Evolutionary conservation across 2,113 vertebrate genomes (phyloP), one percentile per base, ranked within the genome.

Genomic region (Excalfactoria chinensis): DNA sequence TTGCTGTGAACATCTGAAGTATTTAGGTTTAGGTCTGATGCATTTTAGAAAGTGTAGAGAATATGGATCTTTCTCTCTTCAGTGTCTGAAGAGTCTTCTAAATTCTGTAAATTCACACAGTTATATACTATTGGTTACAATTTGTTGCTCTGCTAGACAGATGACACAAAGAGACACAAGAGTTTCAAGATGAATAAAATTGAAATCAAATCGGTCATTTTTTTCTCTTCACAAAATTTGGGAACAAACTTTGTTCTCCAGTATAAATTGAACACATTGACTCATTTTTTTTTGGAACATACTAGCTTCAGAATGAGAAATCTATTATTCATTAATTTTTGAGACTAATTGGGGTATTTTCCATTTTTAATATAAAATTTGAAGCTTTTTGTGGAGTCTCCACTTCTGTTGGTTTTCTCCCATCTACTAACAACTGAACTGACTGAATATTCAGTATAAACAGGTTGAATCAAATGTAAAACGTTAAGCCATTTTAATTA

Each of bases 401-500:
- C 6, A 32, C 7, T 71, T 71, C 20, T 8, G 26, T 7, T 81
- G 26, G 13, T 58, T 70, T 28, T 64, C 21, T 78, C 11, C 58
- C 59, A 68, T 62, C 79, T 69, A 51, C 13, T 44, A 49, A 32
- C 82, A 96, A 70, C 21, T 49, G 25, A 86, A 6, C 53, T 49
- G 41, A 70, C 53, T 84, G 14, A 95, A 6, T 76, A 23, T 41
- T 82, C 9, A 16, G 22, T 40, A 79, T 44, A 72, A 93, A 82
- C 37, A 82, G 1, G 14, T 62, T 68, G 78, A 92, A 86, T 90
- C 49, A 76, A 37, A 55, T n/a, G 9, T 73, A 89, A 75, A 88
- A 90, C 69, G 59, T 85, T 76, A 85, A 95, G 64, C 23, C 55
- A 79, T 63, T 74, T 85, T 88, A 92, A 93, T 94, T 91, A 87